Percentiles rank a stretch among this genome's conserved stretches.
These are phyloP conservation scores for Brachyrhaphis roseni DNA, from an alignment of 2,797 vertebrate genomes.

Conservation along the genomic window DNA sequence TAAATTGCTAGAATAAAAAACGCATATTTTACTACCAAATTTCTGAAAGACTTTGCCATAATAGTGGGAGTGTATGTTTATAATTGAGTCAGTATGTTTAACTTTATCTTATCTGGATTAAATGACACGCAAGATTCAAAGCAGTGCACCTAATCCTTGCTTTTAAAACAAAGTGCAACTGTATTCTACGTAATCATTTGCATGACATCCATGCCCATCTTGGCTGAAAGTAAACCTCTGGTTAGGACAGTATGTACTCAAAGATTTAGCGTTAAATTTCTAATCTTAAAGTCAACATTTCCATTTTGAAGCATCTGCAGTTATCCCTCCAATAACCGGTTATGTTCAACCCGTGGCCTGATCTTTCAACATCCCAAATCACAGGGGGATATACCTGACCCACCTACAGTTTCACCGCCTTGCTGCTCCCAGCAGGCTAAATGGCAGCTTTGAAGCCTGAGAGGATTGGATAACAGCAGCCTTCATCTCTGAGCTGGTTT, in stretches of 20 bases:
- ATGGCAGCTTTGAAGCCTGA: conserved; percentile 45
- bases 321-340: background rate
- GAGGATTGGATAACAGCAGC: conserved; percentile 30
- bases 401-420: conserved; percentile 5
- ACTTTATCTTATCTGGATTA: background rate
- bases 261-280: background rate
- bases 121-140: too few relatives aligned
- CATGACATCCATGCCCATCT: background rate
- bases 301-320: background rate
- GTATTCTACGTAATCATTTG: background rate
- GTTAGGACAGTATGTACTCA: background rate
- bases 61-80: background rate
- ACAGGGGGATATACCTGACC: conserved; percentile 7
- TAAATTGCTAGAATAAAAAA: background rate
- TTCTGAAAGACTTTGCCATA: background rate
- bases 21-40: background rate
- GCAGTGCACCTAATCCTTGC: background rate
- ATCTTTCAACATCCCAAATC: conserved; percentile 41
- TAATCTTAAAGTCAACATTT: background rate
- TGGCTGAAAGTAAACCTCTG: background rate
- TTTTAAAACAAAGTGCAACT: background rate
- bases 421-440: conserved; percentile 28
- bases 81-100: background rate
- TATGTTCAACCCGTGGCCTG: background rate
- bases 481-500: conserved; percentile 14